phyloP scores from a whole-genome alignment of 2,797 vertebrate species.

The Peromyscus aztecus region DNA sequence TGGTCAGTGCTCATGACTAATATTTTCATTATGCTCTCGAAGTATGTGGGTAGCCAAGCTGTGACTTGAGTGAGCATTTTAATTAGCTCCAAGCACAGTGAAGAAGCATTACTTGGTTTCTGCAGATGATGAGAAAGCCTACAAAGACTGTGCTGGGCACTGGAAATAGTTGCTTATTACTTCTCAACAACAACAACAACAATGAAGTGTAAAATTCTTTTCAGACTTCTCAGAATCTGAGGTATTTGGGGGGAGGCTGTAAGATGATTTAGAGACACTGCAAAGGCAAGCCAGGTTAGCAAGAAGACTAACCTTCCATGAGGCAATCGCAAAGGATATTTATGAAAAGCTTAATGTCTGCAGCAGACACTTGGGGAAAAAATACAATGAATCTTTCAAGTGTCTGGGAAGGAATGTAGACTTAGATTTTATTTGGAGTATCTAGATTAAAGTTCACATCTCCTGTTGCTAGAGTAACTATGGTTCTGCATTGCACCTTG shows the following conservation, averaged over 20 bases:
- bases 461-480: conserved; percentile 4
- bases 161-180: conserved; percentile 1
- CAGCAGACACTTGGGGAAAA: not conserved
- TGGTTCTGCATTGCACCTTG: not conserved
- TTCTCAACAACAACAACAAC: conserved; percentile 29
- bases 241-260: not conserved
- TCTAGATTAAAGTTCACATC: not conserved
- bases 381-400: not conserved
- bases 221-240: not conserved
- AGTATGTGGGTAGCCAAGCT: not conserved
- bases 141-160: too few relatives aligned
- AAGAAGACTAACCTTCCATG: not conserved
- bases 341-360: not conserved
- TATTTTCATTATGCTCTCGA: not conserved
- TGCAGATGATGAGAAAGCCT: conserved; percentile 19
- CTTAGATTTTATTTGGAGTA: not conserved
- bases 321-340: not conserved
- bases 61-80: not conserved
- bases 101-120: not conserved
- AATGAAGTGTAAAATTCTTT: not conserved
- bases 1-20: not conserved
- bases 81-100: not conserved
- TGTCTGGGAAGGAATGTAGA: not conserved
- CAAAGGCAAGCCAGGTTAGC: not conserved
- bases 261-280: not conserved